Evolutionary conservation across 1,140 invertebrate species (phyloP), one percentile per base, ranked within the genome.

Genomic region (Cydia strobilella): DNA sequence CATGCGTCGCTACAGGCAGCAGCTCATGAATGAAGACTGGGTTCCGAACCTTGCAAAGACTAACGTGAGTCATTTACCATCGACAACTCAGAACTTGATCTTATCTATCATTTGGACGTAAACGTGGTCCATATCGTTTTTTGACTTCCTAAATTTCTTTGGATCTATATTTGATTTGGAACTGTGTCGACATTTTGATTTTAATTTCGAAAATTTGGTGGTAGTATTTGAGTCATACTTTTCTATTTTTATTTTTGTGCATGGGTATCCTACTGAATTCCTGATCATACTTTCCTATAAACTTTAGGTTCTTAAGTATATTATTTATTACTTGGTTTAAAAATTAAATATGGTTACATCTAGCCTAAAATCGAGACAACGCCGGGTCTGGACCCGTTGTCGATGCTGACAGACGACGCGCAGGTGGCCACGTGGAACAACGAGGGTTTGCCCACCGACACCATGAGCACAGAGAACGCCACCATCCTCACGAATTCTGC

Each of bases 401-500:
- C 95, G 13, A 94, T 99, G 88, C 93, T 99, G 73, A 97, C 97
- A 6, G 97, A 99, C 87, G 98, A 98, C 93, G 97, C 98, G 2
- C 95, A 96, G 90, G 96, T 99, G 75, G 98, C 98, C 0, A 93
- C 95, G 39, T 99, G 98, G 98, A 98, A 98, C 84, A 99, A 99
- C 87, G 97, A 98, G 92, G 97, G 98, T 3, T 89, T 99, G 63
- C 98, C 98, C 4, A 96, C 95, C 74, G 98, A 99, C 89, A 94
- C 96, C 66, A 98, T 99, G 97, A 99, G 98, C 6, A 95, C 97
- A 0, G 98, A 99, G 93, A 99, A 99, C 91, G 98, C 98, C 5
- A 97, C 97, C 5, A 98, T 99, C 80, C 93, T 99, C 15, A 96
- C 96, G 1, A 97, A 97, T 89, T 98, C 97, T 0, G 95, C 97